Evolutionary conservation across 2,797 vertebrate species (phyloP).

Genomic region (Melanotaenia nigrans): DNA sequence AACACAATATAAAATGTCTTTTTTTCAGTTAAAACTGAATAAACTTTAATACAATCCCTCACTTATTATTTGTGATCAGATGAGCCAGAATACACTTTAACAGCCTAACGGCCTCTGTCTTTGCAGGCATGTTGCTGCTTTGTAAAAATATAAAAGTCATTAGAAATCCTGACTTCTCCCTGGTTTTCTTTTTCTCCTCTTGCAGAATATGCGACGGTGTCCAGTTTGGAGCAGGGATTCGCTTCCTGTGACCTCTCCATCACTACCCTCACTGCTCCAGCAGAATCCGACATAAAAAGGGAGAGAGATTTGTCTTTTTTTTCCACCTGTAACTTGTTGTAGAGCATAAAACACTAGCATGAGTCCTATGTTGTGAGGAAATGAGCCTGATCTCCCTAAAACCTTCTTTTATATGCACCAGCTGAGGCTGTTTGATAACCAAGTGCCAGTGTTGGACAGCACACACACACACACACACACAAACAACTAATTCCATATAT

Average conservation of each 20-base stretch:
- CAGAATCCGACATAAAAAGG: constrained; percentile 35
- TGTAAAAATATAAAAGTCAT: not conserved
- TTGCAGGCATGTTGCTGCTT: not conserved
- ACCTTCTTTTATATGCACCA: constrained; percentile 30
- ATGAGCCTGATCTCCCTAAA: constrained; percentile 32
- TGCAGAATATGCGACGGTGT: constrained; percentile 95
- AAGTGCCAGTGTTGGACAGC: constrained; percentile 17
- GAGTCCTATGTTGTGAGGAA: constrained; percentile 34
- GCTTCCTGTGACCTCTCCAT: constrained; percentile 86
- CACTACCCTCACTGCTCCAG: constrained; percentile 8
- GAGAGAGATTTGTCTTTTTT: constrained; percentile 36
- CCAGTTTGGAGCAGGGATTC: constrained; percentile 97
- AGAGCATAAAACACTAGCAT: constrained; percentile 62
- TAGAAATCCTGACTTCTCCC: not conserved
- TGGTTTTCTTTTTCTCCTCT: constrained; percentile 8
- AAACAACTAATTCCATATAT: not conserved
- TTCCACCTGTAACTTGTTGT: constrained; percentile 57
- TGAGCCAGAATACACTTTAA: too few species aligned
- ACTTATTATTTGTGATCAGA: too few species aligned
- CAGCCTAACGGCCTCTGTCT: not conserved
- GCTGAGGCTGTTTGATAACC: constrained; percentile 11
- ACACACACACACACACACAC: too few species aligned
- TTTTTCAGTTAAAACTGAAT: too few species aligned
- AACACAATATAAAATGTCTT: too few species aligned
- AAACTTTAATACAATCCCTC: too few species aligned